Conservation (phyloP, 2,797 vertebrate genomes). For the Dermochelys coriacea region DNA sequence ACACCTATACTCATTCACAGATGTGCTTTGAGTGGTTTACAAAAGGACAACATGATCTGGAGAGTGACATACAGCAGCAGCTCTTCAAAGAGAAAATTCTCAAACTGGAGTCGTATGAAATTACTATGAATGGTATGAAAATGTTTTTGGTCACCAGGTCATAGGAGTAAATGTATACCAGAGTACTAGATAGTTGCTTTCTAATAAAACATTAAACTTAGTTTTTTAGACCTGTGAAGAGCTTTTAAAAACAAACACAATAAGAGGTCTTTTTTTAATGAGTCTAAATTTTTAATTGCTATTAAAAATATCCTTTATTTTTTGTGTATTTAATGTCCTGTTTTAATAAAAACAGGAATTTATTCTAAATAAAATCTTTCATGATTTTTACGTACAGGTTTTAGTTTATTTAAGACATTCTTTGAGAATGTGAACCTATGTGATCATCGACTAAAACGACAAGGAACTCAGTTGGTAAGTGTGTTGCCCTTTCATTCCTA, state of each 20-base stretch:
- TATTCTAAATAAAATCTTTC: not conserved
- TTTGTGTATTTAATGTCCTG: not conserved
- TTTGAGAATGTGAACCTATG: slow-evolving; percentile 99
- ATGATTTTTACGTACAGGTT: slow-evolving; percentile 84
- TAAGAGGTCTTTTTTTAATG: accelerated
- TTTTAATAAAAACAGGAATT: not conserved
- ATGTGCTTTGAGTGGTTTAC: slow-evolving; percentile 99
- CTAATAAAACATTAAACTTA: not conserved
- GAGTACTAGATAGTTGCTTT: not conserved
- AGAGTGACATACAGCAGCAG: slow-evolving; percentile 98
- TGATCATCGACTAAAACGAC: slow-evolving; percentile 97
- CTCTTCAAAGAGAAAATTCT: slow-evolving; percentile 99
- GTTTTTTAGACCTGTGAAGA: not conserved
- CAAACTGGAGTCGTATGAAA: slow-evolving; percentile 98
- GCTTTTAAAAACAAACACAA: not conserved
- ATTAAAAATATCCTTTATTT: not conserved
- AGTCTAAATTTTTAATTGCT: not conserved
- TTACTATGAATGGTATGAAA: slow-evolving; percentile 96
- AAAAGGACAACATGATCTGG: slow-evolving; percentile 97
- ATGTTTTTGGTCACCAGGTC: not conserved
- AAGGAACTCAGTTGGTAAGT: slow-evolving; percentile 96
- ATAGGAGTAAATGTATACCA: not conserved
- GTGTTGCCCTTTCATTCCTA: not conserved
- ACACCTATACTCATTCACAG: slow-evolving; percentile 76
- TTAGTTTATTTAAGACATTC: slow-evolving; percentile 98